phyloP scores from a whole-genome alignment of 2,113 vertebrate genomes.

The Lathamus discolor region DNA sequence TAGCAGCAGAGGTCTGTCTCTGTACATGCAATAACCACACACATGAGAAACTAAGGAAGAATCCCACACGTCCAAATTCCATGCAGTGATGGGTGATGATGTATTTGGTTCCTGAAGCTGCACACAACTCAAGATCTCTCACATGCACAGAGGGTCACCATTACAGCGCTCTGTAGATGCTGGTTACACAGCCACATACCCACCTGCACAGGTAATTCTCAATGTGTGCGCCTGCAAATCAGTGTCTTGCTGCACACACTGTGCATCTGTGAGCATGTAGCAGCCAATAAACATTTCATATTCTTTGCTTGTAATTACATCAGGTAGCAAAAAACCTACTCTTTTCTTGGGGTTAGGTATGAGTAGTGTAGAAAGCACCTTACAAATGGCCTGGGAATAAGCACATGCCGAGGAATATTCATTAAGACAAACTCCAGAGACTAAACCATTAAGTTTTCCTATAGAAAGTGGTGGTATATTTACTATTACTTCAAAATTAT shows the following conservation, averaged over 20 bases:
- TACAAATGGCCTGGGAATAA: neutral
- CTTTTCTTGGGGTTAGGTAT: neutral
- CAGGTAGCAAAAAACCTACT: neutral
- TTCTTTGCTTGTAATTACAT: neutral
- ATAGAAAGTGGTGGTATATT: neutral
- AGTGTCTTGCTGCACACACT: rapidly evolving
- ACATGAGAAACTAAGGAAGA: neutral
- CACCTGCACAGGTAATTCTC: neutral
- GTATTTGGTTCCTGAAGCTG: neutral
- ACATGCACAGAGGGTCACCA: neutral
- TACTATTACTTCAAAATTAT: neutral
- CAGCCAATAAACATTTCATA: neutral
- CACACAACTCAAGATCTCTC: neutral
- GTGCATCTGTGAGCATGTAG: neutral
- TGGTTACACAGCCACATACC: rapidly evolving
- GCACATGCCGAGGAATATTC: neutral
- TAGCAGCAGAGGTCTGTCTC: neutral
- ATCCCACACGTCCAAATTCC: neutral
- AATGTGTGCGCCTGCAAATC: neutral
- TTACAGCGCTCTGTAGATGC: rapidly evolving
- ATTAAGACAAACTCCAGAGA: neutral
- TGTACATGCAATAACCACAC: rapidly evolving
- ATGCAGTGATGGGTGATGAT: rapidly evolving
- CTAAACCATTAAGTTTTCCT: neutral
- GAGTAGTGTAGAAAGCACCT: neutral